phyloP scores from a whole-genome alignment of 2,797 vertebrate species.

The Vespertilio murinus region DNA sequence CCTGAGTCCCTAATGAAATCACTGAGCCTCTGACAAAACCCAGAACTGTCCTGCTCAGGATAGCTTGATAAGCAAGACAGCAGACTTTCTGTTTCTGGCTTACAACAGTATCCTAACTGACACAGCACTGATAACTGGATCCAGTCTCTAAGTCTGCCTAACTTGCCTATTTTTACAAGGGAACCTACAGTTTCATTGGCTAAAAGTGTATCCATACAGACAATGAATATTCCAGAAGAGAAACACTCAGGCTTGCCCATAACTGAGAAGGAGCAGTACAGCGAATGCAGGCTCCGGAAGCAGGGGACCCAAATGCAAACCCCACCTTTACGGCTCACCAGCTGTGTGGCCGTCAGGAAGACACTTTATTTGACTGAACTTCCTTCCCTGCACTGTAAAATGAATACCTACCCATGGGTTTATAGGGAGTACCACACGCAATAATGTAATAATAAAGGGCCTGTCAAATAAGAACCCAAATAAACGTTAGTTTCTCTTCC shows the following conservation, averaged over 20 bases:
- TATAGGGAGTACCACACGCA: constrained; percentile 28
- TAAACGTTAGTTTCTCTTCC: constrained; percentile 61
- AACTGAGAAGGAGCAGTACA: neutral
- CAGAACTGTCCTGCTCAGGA: neutral
- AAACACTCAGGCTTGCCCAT: neutral
- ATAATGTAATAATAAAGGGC: neutral
- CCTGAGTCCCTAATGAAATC: neutral
- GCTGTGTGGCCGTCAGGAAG: neutral
- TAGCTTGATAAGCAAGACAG: neutral
- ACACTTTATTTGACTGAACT: neutral
- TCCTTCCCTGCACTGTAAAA: neutral
- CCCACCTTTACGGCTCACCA: neutral
- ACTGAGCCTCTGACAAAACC: neutral
- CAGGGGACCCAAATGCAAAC: neutral
- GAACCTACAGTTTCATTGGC: neutral
- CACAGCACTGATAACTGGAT: neutral
- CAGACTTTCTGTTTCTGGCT: neutral
- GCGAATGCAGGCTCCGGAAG: neutral
- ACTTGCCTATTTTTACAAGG: neutral
- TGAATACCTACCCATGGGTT: neutral
- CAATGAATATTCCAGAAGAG: neutral
- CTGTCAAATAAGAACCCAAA: constrained; percentile 41
- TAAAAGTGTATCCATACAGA: neutral
- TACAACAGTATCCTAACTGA: neutral
- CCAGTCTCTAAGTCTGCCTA: neutral